Percentiles rank a stretch among this genome's conserved stretches.
phyloP scores from a whole-genome alignment of 2,888 invertebrate genomes.

The Brachyptera risi region DNA sequence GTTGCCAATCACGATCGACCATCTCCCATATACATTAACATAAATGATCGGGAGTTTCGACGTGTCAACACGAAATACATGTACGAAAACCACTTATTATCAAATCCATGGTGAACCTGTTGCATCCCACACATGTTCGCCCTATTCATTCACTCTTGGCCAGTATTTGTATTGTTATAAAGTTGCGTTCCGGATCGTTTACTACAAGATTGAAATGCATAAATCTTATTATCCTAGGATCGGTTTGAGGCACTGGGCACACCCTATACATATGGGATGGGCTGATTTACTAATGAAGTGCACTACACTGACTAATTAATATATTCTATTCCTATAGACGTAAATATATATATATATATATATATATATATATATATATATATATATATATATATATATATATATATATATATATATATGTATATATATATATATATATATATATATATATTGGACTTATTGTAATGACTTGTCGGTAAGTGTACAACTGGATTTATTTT shows the following conservation, averaged over 20 bases:
- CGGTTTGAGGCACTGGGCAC: not conserved
- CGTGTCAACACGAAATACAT: too few relatives aligned
- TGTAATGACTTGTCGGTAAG: not conserved
- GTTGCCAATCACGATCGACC: too few relatives aligned
- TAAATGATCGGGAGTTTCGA: too few relatives aligned
- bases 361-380: not conserved
- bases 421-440: not conserved
- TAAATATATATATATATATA: not conserved
- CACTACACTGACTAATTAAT: constrained; percentile 8
- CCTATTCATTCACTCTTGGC: too few relatives aligned
- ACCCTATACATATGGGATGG: not conserved
- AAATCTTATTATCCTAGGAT: not conserved
- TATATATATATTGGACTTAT: not conserved
- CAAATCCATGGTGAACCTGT: not conserved
- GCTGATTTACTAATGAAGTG: constrained; percentile 7
- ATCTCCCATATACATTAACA: too few relatives aligned
- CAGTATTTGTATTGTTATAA: too few relatives aligned
- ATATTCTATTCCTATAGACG: not conserved
- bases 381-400: not conserved
- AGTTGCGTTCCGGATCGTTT: too few relatives aligned
- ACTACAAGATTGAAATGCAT: not conserved
- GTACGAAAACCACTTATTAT: too few relatives aligned
- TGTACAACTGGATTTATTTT: not conserved
- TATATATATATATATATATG: not conserved
- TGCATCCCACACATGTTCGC: not conserved